phyloP scores from a whole-genome alignment of 2,888 invertebrate genomes.

The Heterodera filipjevi region DNA sequence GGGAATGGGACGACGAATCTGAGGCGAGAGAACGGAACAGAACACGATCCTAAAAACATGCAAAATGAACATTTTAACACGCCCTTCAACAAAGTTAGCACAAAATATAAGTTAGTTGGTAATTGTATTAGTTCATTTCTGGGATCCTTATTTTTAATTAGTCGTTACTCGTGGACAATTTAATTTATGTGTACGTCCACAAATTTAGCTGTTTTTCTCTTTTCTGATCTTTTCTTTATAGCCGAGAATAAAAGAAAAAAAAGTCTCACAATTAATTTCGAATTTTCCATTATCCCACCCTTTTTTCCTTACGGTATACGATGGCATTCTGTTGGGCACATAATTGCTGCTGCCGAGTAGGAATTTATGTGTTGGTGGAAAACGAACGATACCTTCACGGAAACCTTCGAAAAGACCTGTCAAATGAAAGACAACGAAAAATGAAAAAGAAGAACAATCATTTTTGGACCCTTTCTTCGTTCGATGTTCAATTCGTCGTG shows the following conservation, averaged over 20 bases:
- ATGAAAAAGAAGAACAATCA: neutral
- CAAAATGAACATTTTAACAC: too few relatives aligned
- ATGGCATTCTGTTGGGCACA: constrained; percentile 51
- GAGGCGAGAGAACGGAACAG: constrained; percentile 43
- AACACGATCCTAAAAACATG: constrained; percentile 50
- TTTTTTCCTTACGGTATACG: constrained; percentile 51
- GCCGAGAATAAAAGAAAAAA: too few relatives aligned
- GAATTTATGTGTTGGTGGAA: constrained; percentile 60
- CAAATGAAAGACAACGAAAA: too few relatives aligned
- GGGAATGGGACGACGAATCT: constrained; percentile 4
- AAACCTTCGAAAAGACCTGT: constrained; percentile 52
- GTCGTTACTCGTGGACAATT: too few relatives aligned
- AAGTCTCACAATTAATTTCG: too few relatives aligned
- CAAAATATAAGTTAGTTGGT: too few relatives aligned
- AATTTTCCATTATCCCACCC: neutral
- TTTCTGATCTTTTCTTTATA: too few relatives aligned
- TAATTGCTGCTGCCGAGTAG: constrained; percentile 48
- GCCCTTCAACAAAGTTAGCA: too few relatives aligned
- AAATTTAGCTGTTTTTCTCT: too few relatives aligned
- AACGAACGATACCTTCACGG: constrained; percentile 50
- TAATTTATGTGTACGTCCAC: too few relatives aligned
- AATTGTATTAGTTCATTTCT: too few relatives aligned
- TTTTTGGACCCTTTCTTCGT: constrained; percentile 36
- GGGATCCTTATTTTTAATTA: too few relatives aligned
- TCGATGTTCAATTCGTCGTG: constrained; percentile 44